Conservation (phyloP, 2,113 vertebrate genomes). For the Dascyllus trimaculatus region DNA sequence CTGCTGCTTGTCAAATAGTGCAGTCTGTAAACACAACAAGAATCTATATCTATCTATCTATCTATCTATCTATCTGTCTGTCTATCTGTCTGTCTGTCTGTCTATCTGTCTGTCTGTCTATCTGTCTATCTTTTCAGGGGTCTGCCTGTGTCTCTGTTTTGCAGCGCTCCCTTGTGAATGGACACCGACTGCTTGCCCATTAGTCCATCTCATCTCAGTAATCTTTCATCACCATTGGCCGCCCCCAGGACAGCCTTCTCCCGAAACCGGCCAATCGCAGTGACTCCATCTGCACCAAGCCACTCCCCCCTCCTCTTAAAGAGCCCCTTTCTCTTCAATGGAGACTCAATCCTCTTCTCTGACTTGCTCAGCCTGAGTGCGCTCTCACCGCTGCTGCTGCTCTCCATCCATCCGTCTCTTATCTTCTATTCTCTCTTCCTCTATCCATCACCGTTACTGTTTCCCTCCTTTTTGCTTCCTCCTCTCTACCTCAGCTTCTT, state of each 20-base stretch:
- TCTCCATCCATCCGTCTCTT: slow-evolving; percentile 68
- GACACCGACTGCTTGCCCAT: slow-evolving; percentile 54
- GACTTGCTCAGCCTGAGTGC: slow-evolving; percentile 77
- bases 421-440: slow-evolving; percentile 48
- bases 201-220: slow-evolving; percentile 49
- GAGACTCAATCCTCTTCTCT: slow-evolving; percentile 84
- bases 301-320: slow-evolving; percentile 86
- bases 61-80: neutral
- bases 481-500: slow-evolving; percentile 15
- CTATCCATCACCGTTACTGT: slow-evolving; percentile 36
- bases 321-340: slow-evolving; percentile 86
- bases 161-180: slow-evolving; percentile 75
- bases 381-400: slow-evolving; percentile 79
- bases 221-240: slow-evolving; percentile 72
- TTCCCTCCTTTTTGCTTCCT: neutral
- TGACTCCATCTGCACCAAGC: slow-evolving; percentile 80
- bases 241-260: slow-evolving; percentile 85
- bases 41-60: neutral
- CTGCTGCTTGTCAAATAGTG: slow-evolving; percentile 18
- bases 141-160: slow-evolving; percentile 40
- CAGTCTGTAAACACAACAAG: slow-evolving; percentile 17
- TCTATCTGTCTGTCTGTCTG: slow-evolving; percentile 23
- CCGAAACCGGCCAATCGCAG: slow-evolving; percentile 83
- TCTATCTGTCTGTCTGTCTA: slow-evolving; percentile 10
- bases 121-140: slow-evolving; percentile 22